Base-by-base conservation (phyloP, 2,888 invertebrate species). In the Hydraecia micacea region DNA sequence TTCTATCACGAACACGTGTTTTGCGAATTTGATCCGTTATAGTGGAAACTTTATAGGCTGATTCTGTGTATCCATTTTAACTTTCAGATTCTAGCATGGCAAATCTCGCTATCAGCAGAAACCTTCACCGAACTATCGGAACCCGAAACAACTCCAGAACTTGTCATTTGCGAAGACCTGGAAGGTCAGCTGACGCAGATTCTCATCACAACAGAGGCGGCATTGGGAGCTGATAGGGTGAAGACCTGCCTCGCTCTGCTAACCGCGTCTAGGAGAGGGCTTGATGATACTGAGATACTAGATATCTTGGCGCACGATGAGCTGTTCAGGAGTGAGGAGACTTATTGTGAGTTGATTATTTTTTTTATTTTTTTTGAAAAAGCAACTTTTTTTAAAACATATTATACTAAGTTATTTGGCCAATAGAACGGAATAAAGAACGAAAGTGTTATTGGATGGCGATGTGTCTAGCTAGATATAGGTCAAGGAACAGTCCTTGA, bases 221-320 rank as follows among this genome's bases (percentile, higher is more conserved):
- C 98, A 72, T 96, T 98, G 69, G 98, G 98, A 0, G 96, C 96
- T 62, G 97, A 97, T 49, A 97, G 97, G 83, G 98, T 98, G 28
- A 97, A 97, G 91, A 96, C 97, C 73, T 97, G 98, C 74, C 95
- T 99, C 60, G 97, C 98, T 4, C 97, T 98, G 81, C 95, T 99
- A 79, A 97, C 98, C 0, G 98, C 98, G 6, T 97, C 98, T 13
- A 97, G 98, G 75, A 97, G 98, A 91, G 99, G 99, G 4, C 96
- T 99, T 68, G 98, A 98, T 36, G 98, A 98, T 91, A 98, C 98
- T 8, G 99, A 99, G 96, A 98, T 98, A 93, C 95, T 98, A 90
- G 98, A 98, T 90, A 94, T 98, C 83, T 90, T 98, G 81, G 97
- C 98, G 0, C 97, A 97, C 88, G 97, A 98, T 89, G 96, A 97